These are phyloP conservation scores for Emydura subglobosa DNA, from an alignment of 2,113 vertebrate species.

Conservation along the genomic window DNA sequence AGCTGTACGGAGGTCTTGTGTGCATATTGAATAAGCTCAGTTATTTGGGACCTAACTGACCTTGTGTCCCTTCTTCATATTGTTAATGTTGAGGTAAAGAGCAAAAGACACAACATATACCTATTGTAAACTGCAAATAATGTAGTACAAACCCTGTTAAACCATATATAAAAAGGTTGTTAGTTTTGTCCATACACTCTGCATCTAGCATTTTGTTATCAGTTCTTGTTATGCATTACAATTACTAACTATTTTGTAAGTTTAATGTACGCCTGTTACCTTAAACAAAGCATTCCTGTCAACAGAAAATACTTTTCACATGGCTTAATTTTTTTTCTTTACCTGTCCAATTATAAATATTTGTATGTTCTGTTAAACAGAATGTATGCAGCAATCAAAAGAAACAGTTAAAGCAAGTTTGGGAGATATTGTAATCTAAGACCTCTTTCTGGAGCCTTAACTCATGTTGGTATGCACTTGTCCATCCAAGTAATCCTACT, in stretches of 20 bases:
- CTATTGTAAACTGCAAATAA: not conserved
- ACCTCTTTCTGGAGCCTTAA: not conserved
- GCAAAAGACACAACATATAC: not conserved
- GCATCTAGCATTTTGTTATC: not conserved
- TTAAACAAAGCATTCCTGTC: not conserved
- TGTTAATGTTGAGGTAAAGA: not conserved
- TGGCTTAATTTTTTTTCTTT: not conserved
- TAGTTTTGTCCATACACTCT: not conserved
- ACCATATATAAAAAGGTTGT: not conserved
- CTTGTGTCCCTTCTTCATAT: not conserved
- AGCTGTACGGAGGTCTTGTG: not conserved
- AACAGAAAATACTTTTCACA: not conserved
- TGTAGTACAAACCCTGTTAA: slow-evolving; percentile 7
- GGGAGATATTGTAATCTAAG: not conserved
- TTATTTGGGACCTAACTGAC: not conserved
- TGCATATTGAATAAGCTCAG: not conserved
- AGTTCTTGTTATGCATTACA: not conserved
- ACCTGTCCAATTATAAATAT: not conserved
- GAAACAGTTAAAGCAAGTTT: not conserved
- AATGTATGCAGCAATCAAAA: not conserved
- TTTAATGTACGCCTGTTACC: not conserved
- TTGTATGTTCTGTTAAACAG: not conserved
- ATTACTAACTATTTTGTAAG: not conserved
- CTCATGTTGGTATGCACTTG: not conserved
- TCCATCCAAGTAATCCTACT: not conserved